These are phyloP conservation scores for Stictocephala bisonia DNA, from an alignment of 2,888 invertebrate genomes.

Conservation along the genomic window DNA sequence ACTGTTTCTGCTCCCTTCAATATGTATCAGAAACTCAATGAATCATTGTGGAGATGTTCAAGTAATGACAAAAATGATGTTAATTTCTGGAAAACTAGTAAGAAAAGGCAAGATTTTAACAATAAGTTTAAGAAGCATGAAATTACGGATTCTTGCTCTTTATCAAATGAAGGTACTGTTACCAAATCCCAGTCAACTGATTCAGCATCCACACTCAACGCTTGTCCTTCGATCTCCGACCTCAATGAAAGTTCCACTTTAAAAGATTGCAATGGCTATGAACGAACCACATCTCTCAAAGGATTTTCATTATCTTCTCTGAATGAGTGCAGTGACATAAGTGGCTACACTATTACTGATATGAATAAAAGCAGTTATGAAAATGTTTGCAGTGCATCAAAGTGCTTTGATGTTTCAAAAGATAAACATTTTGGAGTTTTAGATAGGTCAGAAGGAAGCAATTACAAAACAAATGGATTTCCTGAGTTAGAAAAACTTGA, in stretches of 20 bases:
- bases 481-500: constrained; percentile 23
- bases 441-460: background rate
- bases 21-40: constrained; percentile 13
- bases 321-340: constrained; percentile 37
- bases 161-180: constrained; percentile 43
- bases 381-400: constrained; percentile 3
- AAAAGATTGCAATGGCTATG: constrained; percentile 46
- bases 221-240: constrained; percentile 47
- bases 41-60: constrained; percentile 35
- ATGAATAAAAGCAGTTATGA: constrained; percentile 27
- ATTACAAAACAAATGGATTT: constrained; percentile 19
- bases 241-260: constrained; percentile 47
- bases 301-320: constrained; percentile 34
- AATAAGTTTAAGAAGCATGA: constrained; percentile 39
- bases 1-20: constrained; percentile 33
- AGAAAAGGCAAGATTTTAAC: constrained; percentile 2
- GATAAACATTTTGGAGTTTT: background rate
- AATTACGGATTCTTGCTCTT: constrained; percentile 20
- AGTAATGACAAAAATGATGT: constrained; percentile 31
- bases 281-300: constrained; percentile 9
- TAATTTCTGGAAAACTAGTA: constrained; percentile 40
- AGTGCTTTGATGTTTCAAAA: constrained; percentile 14
- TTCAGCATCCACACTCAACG: constrained; percentile 47
- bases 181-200: constrained; percentile 48
- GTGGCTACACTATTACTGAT: constrained; percentile 25